Evolutionary conservation across 2,797 vertebrate genomes (phyloP), one percentile per base, ranked within the genome.

Genomic region (Pteropus rufus): DNA sequence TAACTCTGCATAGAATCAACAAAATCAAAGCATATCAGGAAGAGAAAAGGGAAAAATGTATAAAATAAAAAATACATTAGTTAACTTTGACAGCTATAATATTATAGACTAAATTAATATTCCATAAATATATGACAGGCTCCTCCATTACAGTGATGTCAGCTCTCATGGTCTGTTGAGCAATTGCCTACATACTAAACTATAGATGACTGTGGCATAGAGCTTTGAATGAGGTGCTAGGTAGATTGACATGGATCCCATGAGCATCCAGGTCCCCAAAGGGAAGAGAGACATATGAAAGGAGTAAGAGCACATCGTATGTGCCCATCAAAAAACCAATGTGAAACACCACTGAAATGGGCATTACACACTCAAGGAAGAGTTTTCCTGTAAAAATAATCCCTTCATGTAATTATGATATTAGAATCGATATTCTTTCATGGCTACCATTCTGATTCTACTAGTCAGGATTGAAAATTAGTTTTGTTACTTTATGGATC

Each of bases 61-160:
- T 94, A 91, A 97, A 97, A 96, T 62, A 64, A 64, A 97, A 95
- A 76, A 73, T 97, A 77, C 8, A 39, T 86, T 89, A 9, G 5
- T 93, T 54, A 56, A 80, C 89, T 97, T 96, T 98, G 96, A 97
- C 67, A 97, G 75, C 58, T 94, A 41, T 65, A 65, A 80, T 97
- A 96, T 92, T 95, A 96, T 77, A 96, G 58, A 54, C 54, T 95
- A 87, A 98, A 98, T 97, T 98, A 97, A 96, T 94, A 81, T 97
- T 97, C 96, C 85, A 96, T 97, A 97, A 97, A 96, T 95, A 93
- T 82, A 97, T 65, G 91, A 65, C 41, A 56, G 88, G 34, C 31
- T 96, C 95, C 97, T 98, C 82, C 95, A 93, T 97, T 96, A 97
- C 6, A 92, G 73, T 92, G 80, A 96, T 91, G 94, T 97, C 96